A percentile compares a stretch with the other conserved stretches of the same genome.
These are phyloP conservation scores for Takifugu bimaculatus DNA, from an alignment of 2,113 vertebrate species.

Conservation along the genomic window DNA sequence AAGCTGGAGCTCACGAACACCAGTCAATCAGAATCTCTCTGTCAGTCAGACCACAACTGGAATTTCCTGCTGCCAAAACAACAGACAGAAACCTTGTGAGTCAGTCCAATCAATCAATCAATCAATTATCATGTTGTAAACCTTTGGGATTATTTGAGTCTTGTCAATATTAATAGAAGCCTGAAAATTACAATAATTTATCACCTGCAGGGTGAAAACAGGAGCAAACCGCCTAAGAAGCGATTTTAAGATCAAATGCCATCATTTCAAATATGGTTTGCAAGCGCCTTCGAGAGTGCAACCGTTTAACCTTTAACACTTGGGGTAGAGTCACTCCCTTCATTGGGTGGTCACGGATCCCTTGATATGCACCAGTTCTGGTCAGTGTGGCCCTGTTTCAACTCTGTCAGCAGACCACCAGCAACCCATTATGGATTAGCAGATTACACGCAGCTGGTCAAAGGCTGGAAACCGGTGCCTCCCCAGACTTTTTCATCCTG, in stretches of 20 bases:
- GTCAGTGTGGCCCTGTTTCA: constrained; percentile 50
- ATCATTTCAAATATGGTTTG: constrained; percentile 3
- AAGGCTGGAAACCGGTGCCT: constrained; percentile 48
- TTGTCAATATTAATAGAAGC: constrained; percentile 40
- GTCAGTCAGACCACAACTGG: constrained; percentile 35
- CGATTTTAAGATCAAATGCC: constrained; percentile 7
- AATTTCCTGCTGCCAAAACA: too few relatives aligned
- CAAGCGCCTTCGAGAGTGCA: constrained; percentile 26
- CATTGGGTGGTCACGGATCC: constrained; percentile 48
- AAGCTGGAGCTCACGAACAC: constrained; percentile 45
- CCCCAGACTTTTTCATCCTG: constrained; percentile 36
- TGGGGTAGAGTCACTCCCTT: constrained; percentile 42
- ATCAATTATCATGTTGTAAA: too few relatives aligned
- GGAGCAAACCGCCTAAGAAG: too few relatives aligned
- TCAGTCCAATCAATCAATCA: too few relatives aligned
- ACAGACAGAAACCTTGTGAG: too few relatives aligned
- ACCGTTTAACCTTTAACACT: constrained; percentile 68
- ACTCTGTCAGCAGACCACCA: constrained; percentile 62
- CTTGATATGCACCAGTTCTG: constrained; percentile 52
- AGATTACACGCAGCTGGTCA: constrained; percentile 73
- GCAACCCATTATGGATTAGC: constrained; percentile 60
- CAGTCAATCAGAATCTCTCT: constrained; percentile 45
- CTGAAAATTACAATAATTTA: constrained; percentile 30
- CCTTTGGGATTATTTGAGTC: not conserved
- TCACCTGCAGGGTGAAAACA: constrained; percentile 27